Conservation (phyloP, 2,888 invertebrate genomes). For the Cantharis rufa region DNA sequence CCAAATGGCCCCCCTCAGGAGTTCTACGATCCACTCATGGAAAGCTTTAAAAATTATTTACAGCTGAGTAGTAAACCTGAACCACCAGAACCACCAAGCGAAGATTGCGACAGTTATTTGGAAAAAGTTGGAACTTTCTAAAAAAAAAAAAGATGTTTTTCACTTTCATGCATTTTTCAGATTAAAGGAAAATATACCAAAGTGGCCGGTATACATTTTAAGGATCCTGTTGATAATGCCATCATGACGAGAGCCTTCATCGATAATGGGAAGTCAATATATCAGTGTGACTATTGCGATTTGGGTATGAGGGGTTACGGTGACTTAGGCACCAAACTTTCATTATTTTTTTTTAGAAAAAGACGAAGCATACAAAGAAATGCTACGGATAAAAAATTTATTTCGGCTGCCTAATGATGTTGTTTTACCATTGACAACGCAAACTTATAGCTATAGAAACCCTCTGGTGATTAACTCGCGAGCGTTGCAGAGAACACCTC, state of each 20-base stretch:
- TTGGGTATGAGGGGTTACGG: constrained; percentile 44
- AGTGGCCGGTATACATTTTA: constrained; percentile 9
- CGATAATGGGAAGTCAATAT: constrained; percentile 58
- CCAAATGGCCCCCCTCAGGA: background rate
- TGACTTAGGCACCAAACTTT: too few species aligned
- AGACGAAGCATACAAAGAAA: constrained; percentile 12
- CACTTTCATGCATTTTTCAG: background rate
- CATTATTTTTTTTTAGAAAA: background rate
- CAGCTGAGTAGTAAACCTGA: constrained; percentile 10
- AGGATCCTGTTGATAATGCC: constrained; percentile 18
- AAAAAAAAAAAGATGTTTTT: background rate
- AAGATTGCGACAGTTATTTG: constrained; percentile 27
- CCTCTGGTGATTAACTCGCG: constrained; percentile 19
- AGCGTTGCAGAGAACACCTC: background rate
- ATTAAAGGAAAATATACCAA: constrained; percentile 5
- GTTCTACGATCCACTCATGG: constrained; percentile 25
- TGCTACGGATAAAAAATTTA: constrained; percentile 10
- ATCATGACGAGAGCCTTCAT: constrained; percentile 20
- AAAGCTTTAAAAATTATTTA: constrained; percentile 26
- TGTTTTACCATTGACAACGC: constrained; percentile 25
- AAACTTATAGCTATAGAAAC: constrained; percentile 25
- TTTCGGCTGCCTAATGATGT: constrained; percentile 22
- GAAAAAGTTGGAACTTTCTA: constrained; percentile 4
- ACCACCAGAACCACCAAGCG: constrained; percentile 3
- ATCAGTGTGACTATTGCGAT: constrained; percentile 64